A percentile compares a stretch with the other conserved stretches of the same genome.
Conservation (phyloP, 2,797 vertebrate species). For the Ctenopoma kingsleyae region DNA sequence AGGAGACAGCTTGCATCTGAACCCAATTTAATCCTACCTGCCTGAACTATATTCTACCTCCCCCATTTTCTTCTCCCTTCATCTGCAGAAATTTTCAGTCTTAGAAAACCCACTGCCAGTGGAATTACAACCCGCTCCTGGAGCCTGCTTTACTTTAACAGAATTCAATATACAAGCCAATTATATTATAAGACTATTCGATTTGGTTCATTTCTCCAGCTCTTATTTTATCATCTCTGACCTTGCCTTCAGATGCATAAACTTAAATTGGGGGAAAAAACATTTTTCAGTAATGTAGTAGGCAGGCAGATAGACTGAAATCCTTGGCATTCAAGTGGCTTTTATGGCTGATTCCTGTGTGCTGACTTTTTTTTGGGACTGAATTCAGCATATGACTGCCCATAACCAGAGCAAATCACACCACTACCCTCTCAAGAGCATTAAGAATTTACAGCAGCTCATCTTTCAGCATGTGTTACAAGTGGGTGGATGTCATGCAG, state of each 20-base stretch:
- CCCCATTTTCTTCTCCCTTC: slow-evolving; percentile 28
- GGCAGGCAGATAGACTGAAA: slow-evolving; percentile 49
- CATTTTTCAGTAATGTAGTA: slow-evolving; percentile 43
- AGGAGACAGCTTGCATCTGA: slow-evolving; percentile 68
- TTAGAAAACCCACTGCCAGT: slow-evolving; percentile 38
- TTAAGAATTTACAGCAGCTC: slow-evolving; percentile 72
- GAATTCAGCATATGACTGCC: slow-evolving; percentile 64
- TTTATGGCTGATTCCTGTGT: slow-evolving; percentile 67
- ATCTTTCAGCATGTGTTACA: slow-evolving; percentile 72
- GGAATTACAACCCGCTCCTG: slow-evolving; percentile 31
- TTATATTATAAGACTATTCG: slow-evolving; percentile 57
- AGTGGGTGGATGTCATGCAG: slow-evolving; percentile 63
- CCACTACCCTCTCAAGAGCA: slow-evolving; percentile 70
- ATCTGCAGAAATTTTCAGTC: slow-evolving; percentile 57
- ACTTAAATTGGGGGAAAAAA: slow-evolving; percentile 46
- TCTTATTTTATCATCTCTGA: slow-evolving; percentile 53
- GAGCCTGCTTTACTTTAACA: slow-evolving; percentile 54
- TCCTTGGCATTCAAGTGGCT: slow-evolving; percentile 36
- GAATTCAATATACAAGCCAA: slow-evolving; percentile 44
- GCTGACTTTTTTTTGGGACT: slow-evolving; percentile 66
- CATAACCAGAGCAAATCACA: slow-evolving; percentile 62
- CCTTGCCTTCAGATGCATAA: slow-evolving; percentile 48
- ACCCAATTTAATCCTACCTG: slow-evolving; percentile 79
- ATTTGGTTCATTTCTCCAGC: slow-evolving; percentile 60
- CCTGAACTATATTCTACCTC: slow-evolving; percentile 79